phyloP scores from a whole-genome alignment of 2,797 vertebrate genomes.

The Cottoperca gobio region DNA sequence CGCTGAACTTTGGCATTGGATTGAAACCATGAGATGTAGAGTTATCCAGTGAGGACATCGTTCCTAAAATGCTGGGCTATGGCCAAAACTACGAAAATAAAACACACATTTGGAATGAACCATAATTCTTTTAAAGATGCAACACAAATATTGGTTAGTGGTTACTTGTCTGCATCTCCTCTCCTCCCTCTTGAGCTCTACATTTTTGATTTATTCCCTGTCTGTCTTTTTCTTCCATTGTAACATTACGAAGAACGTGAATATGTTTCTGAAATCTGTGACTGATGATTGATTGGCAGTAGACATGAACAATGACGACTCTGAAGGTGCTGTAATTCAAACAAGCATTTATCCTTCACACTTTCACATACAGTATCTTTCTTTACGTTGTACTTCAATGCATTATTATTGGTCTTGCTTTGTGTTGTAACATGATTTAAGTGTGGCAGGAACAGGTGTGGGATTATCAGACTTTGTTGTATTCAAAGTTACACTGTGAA shows the following conservation, averaged over 20 bases:
- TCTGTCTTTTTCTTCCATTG: background rate
- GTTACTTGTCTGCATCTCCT: no score
- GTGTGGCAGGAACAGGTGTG: background rate
- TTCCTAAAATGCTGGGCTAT: background rate
- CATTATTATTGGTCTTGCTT: constrained; percentile 3
- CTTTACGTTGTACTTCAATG: background rate
- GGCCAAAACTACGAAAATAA: background rate
- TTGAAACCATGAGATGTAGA: background rate
- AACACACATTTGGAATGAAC: no score
- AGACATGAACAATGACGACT: background rate
- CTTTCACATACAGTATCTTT: no score
- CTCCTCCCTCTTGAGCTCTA: no score
- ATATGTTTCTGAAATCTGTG: background rate
- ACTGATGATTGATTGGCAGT: background rate
- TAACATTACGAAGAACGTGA: no score
- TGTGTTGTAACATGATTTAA: background rate
- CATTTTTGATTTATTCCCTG: no score
- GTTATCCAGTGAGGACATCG: background rate
- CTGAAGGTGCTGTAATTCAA: no score
- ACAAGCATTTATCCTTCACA: no score
- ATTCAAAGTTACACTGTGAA: background rate
- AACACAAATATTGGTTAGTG: no score
- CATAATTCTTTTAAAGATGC: background rate
- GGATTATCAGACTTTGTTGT: background rate
- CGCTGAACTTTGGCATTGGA: background rate